Percentiles rank a stretch among this genome's conserved stretches.
phyloP scores from a whole-genome alignment of 2,113 vertebrate species.

The Dromaius novaehollandiae region DNA sequence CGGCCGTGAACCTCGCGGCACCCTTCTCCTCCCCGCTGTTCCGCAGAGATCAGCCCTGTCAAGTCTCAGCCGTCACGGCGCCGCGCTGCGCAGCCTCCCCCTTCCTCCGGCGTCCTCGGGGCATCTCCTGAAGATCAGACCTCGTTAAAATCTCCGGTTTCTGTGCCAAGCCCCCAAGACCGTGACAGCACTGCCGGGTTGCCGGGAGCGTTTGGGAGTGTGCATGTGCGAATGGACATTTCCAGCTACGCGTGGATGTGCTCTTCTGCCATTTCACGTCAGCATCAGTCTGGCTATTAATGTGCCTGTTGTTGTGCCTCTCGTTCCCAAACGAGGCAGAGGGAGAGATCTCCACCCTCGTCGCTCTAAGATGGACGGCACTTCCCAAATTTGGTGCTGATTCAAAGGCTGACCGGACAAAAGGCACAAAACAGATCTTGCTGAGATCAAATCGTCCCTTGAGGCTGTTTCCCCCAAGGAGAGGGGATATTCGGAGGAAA shows the following conservation, averaged over 20 bases:
- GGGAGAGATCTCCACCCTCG: neutral
- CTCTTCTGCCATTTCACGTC: slow-evolving; percentile 57
- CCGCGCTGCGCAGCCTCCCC: neutral
- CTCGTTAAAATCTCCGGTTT: slow-evolving; percentile 43
- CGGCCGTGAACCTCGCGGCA: neutral
- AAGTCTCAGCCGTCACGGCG: neutral
- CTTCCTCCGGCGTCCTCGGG: neutral
- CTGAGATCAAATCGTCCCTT: too few relatives aligned
- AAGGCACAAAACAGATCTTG: neutral
- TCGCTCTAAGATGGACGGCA: fast-evolving
- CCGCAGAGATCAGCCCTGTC: neutral
- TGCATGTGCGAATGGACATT: slow-evolving; percentile 55
- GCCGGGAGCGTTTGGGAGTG: neutral
- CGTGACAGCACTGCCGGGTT: slow-evolving; percentile 8
- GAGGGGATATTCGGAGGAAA: neutral
- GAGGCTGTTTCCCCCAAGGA: neutral
- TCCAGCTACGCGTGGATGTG: slow-evolving; percentile 40
- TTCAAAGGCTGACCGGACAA: neutral
- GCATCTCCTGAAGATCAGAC: slow-evolving; percentile 37
- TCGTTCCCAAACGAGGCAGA: neutral
- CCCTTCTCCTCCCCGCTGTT: neutral
- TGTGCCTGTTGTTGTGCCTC: slow-evolving; percentile 15
- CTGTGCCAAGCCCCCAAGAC: slow-evolving; percentile 35
- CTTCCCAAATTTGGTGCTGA: neutral
- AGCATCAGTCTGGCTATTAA: slow-evolving; percentile 28